Base-by-base conservation (phyloP, 2,797 vertebrate genomes). In the Typhlichthys subterraneus region DNA sequence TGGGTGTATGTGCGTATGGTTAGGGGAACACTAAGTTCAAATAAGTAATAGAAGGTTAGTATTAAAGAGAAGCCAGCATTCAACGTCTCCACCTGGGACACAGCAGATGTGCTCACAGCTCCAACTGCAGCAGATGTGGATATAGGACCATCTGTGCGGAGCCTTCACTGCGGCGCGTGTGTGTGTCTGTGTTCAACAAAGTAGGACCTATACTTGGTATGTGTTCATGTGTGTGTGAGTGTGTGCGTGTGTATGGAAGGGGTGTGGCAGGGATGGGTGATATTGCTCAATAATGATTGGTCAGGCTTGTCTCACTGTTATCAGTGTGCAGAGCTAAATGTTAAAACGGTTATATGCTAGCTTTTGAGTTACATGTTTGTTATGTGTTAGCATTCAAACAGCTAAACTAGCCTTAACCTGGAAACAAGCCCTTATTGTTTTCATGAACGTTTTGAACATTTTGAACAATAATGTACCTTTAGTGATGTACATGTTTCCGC, bases 51-150 rank as follows among this genome's bases (percentile, higher is more conserved):
- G 77, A 83, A 71, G 85, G 81, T 87, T 82, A 84, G 70, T 57
- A 67, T 73, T 74, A 70, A 81, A 80, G 74, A 79, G 69, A 70
- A 65, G 61, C 73, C 67, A 76, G 56, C 63, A 42, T 68, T 73
- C 71, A 71, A 68, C 42, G 58, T 75, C 76, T 82, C 76, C 76
- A 81, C 73, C 80, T 79, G 84, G 83, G 75, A 87, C 12, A 47
- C 71, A 90, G 81, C 88, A 91, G 91, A 92, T 90, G 90, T 86
- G 80, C 75, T 81, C 66, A 69, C 72, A 46, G 61, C 75, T 83
- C 86, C 88, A 91, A 88, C 88, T 92, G 88, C 73, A 81, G 88
- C 89, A 89, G 82, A 88, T 91, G 86, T 84, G 81, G 70, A 74
- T 77, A 54, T 64, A 53, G 66, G 67, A 76, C 83, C 88, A 91